Conservation (phyloP, 2,113 vertebrate species). For the Lonchura striata region DNA sequence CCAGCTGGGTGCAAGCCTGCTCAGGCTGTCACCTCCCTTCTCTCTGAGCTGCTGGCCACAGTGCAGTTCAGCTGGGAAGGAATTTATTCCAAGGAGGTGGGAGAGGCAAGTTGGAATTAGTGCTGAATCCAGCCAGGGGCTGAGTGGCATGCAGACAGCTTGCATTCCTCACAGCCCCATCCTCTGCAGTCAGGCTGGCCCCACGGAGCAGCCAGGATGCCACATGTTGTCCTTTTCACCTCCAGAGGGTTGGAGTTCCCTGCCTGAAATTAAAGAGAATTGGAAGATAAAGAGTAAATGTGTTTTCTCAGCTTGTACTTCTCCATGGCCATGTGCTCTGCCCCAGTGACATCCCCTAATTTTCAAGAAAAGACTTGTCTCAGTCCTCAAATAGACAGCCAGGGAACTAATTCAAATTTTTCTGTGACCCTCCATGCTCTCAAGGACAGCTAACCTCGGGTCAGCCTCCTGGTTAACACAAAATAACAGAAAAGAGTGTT, state of each 20-base stretch:
- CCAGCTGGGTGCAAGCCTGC: background rate
- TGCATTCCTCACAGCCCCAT: background rate
- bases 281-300: background rate
- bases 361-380: background rate
- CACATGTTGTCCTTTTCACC: background rate
- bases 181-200: background rate
- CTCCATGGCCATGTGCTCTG: accelerated
- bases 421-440: background rate
- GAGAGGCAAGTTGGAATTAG: background rate
- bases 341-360: background rate
- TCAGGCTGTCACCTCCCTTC: background rate
- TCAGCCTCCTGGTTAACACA: background rate
- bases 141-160: background rate
- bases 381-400: background rate
- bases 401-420: background rate
- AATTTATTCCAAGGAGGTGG: background rate
- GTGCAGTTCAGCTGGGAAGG: background rate
- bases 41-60: background rate
- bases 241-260: background rate
- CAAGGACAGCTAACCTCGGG: background rate
- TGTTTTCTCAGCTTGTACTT: background rate
- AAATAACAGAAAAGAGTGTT: background rate
- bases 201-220: background rate
- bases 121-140: background rate
- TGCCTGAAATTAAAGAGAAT: background rate